These are phyloP conservation scores for Probaryconus sp. DNA, from an alignment of 1,140 invertebrate genomes.

Conservation along the genomic window DNA sequence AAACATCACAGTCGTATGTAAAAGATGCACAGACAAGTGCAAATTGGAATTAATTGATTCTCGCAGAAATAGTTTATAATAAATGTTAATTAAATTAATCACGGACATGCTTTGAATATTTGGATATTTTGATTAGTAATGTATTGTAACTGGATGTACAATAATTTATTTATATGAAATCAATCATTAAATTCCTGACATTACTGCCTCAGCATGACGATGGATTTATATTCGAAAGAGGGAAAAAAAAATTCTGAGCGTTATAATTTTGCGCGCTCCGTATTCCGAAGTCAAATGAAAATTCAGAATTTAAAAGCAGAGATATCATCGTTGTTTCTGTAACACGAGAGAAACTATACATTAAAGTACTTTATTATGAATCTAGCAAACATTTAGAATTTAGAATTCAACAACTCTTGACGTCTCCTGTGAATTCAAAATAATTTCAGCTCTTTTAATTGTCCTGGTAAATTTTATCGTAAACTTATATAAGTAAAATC, in stretches of 20 bases:
- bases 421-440: neutral
- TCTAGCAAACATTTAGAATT: slow-evolving; percentile 35
- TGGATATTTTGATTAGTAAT: too few species aligned
- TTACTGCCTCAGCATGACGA: slow-evolving; percentile 23
- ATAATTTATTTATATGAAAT: too few species aligned
- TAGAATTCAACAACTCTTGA: slow-evolving; percentile 28
- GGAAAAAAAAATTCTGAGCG: slow-evolving; percentile 38
- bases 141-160: too few species aligned
- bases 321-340: too few species aligned
- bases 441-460: slow-evolving; percentile 13
- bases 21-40: slow-evolving; percentile 54
- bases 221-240: too few species aligned
- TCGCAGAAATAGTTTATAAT: slow-evolving; percentile 21
- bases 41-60: slow-evolving; percentile 28
- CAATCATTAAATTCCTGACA: slow-evolving; percentile 16
- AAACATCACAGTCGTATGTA: slow-evolving; percentile 68
- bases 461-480: neutral
- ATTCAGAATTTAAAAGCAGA: slow-evolving; percentile 5
- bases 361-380: slow-evolving; percentile 37
- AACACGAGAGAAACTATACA: too few species aligned
- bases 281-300: too few species aligned
- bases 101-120: too few species aligned
- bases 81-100: slow-evolving; percentile 21
- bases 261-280: too few species aligned
- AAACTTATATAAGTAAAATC: neutral